Base-by-base conservation (phyloP, 2,113 vertebrate species). In the Casuarius casuarius region DNA sequence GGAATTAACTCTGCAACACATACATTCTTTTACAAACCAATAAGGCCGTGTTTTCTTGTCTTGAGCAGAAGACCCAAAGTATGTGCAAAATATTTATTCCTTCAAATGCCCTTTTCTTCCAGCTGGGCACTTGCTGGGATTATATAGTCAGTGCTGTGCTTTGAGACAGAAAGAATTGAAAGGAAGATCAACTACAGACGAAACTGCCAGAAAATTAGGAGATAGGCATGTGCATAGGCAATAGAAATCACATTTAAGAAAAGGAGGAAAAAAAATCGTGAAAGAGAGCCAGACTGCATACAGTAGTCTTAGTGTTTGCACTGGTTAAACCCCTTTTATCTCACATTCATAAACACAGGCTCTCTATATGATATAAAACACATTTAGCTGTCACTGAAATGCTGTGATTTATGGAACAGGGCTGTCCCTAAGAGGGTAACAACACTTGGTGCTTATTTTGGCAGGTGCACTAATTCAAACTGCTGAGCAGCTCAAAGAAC, bases 361-460 rank as follows among this genome's bases (percentile, higher is more conserved):
- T 96, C 97, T 97, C 97, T 92, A 86, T 93, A 78, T 95, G 97
- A 97, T 95, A 96, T 96, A 97, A 98, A 97, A 96, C 89, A 97
- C 95, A 95, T 96, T 97, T 95, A 97, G 91, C 94, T 94, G 97
- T 97, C 97, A 97, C 92, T 89, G 93, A 72, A 97, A 95, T 18
- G 42, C 94, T 73, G 90, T 97, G 98, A 97, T 96, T 97, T 97
- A 98, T 96, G 85, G 44, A 94, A 75, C 96, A 73, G 95, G 84
- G 94, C 91, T 97, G 97, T 97, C 95, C 94, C 97, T 96, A 95
- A 98, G 97, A 97, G 97, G 95, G 94, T 92, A 98, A 97, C 97
- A 97, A 96, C 90, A 96, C 97, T 96, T 83, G 90, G 85, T 98
- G 98, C 97, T 98, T 98, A 98, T 98, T 98, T 98, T 98, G 98